A percentile compares a stretch with the other conserved stretches of the same genome.
Conservation (phyloP, 2,888 invertebrate species). For the Eumerus sabulonum region DNA sequence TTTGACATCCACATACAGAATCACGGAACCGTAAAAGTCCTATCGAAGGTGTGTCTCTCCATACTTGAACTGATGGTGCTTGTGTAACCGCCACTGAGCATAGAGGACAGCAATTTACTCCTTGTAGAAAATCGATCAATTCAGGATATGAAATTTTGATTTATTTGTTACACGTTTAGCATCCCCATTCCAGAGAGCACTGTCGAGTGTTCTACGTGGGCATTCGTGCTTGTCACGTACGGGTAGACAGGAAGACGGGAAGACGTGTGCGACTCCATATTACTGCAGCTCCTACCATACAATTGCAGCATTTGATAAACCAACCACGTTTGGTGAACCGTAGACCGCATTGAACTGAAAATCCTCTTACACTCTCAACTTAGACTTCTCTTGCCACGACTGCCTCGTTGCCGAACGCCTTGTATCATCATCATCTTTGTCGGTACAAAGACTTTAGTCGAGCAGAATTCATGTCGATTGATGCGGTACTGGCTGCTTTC, state of each 20-base stretch:
- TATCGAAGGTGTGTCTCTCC: not conserved
- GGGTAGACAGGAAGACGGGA: not conserved
- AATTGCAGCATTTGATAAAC: slow-evolving; percentile 55
- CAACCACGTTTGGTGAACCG: slow-evolving; percentile 53
- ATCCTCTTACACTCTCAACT: slow-evolving; percentile 33
- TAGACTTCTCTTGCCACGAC: not conserved
- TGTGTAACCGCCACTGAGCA: slow-evolving; percentile 23
- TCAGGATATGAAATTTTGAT: slow-evolving; percentile 62
- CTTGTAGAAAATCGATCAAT: slow-evolving; percentile 63
- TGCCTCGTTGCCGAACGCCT: slow-evolving; percentile 5
- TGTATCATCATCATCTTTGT: slow-evolving; percentile 20
- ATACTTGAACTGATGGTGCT: slow-evolving; percentile 8
- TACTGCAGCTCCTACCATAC: slow-evolving; percentile 33
- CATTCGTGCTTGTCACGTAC: slow-evolving; percentile 46
- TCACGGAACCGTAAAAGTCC: slow-evolving; percentile 7
- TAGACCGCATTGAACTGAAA: slow-evolving; percentile 50
- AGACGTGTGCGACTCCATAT: slow-evolving; percentile 45
- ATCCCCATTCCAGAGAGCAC: slow-evolving; percentile 9
- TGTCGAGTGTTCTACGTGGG: slow-evolving; percentile 11
- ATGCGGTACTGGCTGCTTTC: slow-evolving; percentile 31
- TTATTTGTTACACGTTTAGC: slow-evolving; percentile 39
- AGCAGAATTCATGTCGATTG: slow-evolving; percentile 36
- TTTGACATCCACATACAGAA: slow-evolving; percentile 22
- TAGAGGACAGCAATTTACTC: slow-evolving; percentile 51
- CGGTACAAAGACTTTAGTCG: slow-evolving; percentile 6